These are phyloP conservation scores for Aphidius colemani DNA, from an alignment of 2,888 invertebrate genomes.

Conservation along the genomic window DNA sequence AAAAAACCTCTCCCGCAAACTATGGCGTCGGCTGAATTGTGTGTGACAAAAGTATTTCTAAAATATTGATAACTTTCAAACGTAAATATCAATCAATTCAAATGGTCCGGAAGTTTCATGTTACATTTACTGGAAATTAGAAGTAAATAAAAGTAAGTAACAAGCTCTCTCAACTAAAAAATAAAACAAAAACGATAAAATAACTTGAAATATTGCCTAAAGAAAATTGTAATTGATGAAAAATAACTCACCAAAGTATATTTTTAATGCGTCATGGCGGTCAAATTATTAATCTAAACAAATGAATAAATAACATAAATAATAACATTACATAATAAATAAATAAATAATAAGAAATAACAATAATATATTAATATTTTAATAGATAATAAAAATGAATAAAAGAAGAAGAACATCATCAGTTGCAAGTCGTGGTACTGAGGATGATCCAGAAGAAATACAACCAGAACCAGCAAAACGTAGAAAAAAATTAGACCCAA, in stretches of 20 bases:
- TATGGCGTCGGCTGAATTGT: conserved; percentile 48
- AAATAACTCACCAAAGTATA: too few species aligned
- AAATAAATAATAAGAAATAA: background rate
- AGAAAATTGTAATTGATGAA: too few species aligned
- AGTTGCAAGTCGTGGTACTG: conserved; percentile 75
- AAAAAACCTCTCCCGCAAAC: background rate
- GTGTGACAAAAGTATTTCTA: conserved; percentile 36
- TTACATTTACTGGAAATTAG: too few species aligned
- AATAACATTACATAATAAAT: background rate
- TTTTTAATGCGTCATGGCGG: conserved; percentile 43
- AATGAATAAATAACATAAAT: background rate
- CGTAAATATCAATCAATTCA: too few species aligned
- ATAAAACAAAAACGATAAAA: too few species aligned
- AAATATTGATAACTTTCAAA: too few species aligned
- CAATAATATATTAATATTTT: conserved; percentile 13
- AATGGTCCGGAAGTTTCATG: too few species aligned
- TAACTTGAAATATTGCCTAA: too few species aligned
- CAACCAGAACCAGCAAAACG: conserved; percentile 62
- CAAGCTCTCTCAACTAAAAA: too few species aligned
- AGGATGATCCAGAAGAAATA: conserved; percentile 76
- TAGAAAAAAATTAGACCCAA: conserved; percentile 78
- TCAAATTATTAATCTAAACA: conserved; percentile 36
- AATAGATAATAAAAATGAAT: conserved; percentile 65
- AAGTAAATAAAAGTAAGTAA: too few species aligned
- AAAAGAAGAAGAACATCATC: conserved; percentile 83